phyloP scores from a whole-genome alignment of 2,113 vertebrate genomes.

The Lynx canadensis region DNA sequence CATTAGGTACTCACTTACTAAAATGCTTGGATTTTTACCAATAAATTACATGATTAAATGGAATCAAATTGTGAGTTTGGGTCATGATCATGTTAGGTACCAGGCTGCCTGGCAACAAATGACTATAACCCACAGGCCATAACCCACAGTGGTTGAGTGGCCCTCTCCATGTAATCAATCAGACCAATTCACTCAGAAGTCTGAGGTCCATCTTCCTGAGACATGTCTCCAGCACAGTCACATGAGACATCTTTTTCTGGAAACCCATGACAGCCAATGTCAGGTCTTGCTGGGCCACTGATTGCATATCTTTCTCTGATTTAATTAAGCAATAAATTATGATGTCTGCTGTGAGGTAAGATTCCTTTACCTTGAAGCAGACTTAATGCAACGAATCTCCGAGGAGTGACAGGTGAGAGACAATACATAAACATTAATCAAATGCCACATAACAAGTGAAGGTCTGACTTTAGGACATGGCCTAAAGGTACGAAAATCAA shows the following conservation, averaged over 20 bases:
- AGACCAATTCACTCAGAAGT: neutral
- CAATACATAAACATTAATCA: neutral
- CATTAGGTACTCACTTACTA: neutral
- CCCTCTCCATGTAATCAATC: too few species aligned
- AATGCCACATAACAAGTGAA: neutral
- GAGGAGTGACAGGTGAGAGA: neutral
- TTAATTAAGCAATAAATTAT: constrained; percentile 6
- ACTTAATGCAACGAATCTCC: neutral
- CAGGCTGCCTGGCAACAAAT: neutral
- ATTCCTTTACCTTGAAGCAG: neutral
- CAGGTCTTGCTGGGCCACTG: neutral
- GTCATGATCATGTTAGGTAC: neutral
- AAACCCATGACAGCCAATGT: neutral
- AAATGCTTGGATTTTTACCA: neutral
- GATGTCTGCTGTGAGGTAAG: neutral
- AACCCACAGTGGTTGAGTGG: neutral
- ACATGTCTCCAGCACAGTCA: neutral
- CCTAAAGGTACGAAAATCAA: neutral
- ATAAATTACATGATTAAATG: neutral
- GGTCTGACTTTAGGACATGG: neutral
- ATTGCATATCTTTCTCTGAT: neutral
- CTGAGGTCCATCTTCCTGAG: neutral
- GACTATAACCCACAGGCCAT: too few species aligned
- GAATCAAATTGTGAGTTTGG: neutral
- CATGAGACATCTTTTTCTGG: neutral